Conservation (phyloP, 2,888 invertebrate genomes). For the Polietes domitor region DNA sequence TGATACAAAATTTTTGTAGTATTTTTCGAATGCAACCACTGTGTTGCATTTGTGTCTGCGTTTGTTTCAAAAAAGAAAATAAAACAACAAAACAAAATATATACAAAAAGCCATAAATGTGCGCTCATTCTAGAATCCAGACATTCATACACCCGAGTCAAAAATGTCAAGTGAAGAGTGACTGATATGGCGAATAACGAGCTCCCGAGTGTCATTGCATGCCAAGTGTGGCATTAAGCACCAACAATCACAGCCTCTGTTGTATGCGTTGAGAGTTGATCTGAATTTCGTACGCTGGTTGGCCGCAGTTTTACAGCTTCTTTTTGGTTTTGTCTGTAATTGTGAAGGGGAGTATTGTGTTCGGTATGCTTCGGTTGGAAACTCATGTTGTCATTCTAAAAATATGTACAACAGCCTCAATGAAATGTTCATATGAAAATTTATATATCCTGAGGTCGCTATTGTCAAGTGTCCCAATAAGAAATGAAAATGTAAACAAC, state of each 20-base stretch:
- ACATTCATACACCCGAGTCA: slow-evolving; percentile 68
- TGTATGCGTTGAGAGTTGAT: slow-evolving; percentile 44
- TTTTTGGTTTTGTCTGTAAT: slow-evolving; percentile 24
- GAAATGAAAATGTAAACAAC: neutral
- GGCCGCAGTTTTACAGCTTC: slow-evolving; percentile 36
- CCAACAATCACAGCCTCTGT: slow-evolving; percentile 53
- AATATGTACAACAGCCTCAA: slow-evolving; percentile 1
- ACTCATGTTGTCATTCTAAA: slow-evolving; percentile 46
- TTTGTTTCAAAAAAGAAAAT: neutral
- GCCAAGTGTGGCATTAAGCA: slow-evolving; percentile 70
- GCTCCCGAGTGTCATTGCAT: slow-evolving; percentile 71
- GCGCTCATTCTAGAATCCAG: neutral
- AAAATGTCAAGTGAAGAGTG: slow-evolving; percentile 79
- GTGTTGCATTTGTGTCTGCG: slow-evolving; percentile 4
- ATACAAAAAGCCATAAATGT: neutral
- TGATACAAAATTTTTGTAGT: too few relatives aligned
- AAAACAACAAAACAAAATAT: neutral
- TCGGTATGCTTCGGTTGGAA: slow-evolving; percentile 42
- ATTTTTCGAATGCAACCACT: neutral
- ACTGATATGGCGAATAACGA: slow-evolving; percentile 79
- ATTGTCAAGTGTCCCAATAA: slow-evolving; percentile 13
- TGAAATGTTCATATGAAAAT: slow-evolving; percentile 7
- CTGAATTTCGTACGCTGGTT: slow-evolving; percentile 21
- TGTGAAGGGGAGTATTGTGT: slow-evolving; percentile 50
- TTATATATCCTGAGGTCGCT: slow-evolving; percentile 22